Percentiles rank a stretch among this genome's conserved stretches.
Conservation (phyloP, 1,140 invertebrate genomes). For the Drosophila ananassae region DNA sequence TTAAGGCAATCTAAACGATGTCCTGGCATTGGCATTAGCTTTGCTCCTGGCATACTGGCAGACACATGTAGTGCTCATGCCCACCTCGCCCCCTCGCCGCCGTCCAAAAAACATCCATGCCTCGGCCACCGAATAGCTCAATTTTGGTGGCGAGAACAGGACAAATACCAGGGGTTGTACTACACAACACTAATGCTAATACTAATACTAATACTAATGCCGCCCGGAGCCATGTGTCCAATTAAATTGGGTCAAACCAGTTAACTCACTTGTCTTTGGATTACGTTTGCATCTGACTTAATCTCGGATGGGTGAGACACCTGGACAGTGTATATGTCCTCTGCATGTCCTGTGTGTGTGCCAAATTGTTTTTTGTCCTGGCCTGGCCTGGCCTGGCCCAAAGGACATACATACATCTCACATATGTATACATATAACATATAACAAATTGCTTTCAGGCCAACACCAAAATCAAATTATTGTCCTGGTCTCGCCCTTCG, state of each 20-base stretch:
- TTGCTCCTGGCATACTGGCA: constrained; percentile 20
- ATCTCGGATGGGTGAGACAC: constrained; percentile 45
- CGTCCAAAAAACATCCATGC: background rate
- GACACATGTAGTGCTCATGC: background rate
- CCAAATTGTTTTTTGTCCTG: constrained; percentile 22
- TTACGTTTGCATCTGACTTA: constrained; percentile 77
- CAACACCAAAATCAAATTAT: constrained; percentile 72
- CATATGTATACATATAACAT: constrained; percentile 11
- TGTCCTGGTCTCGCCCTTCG: constrained; percentile 36
- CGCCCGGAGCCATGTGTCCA: constrained; percentile 51
- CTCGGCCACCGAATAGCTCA: constrained; percentile 23
- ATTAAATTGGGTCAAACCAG: constrained; percentile 80
- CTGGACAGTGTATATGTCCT: background rate
- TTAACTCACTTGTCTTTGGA: constrained; percentile 80
- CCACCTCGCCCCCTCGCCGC: background rate
- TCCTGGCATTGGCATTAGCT: constrained; percentile 37
- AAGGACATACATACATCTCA: too few relatives aligned
- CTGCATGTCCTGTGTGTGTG: constrained; percentile 1
- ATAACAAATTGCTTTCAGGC: constrained; percentile 68
- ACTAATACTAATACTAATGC: constrained; percentile 28
- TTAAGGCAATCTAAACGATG: constrained; percentile 7
- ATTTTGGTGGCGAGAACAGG: constrained; percentile 69
- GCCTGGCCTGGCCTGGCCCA: constrained; percentile 12
- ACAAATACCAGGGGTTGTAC: constrained; percentile 57
- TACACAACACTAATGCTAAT: constrained; percentile 47